Conservation (phyloP, 2,888 invertebrate species). For the Drosophila dives region DNA sequence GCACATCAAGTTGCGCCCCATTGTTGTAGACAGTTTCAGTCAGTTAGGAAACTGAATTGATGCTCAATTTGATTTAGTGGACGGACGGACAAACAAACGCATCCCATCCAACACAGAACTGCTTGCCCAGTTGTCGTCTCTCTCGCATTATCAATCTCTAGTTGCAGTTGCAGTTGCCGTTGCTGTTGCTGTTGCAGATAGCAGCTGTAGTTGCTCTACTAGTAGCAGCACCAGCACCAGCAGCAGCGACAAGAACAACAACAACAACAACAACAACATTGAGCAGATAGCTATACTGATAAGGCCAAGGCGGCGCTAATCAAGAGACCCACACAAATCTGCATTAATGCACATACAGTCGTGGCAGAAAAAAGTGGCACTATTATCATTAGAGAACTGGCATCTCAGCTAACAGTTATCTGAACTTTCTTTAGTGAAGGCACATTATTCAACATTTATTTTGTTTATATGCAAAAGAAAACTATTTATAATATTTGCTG, state of each 20-base stretch:
- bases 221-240: not conserved
- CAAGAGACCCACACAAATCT: conserved; percentile 19
- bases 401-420: not conserved
- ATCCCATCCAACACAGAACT: conserved; percentile 1
- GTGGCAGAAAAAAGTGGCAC: not conserved
- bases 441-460: not conserved
- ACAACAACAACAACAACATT: conserved; percentile 1
- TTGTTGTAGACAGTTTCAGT: conserved; percentile 30
- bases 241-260: not conserved
- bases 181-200: conserved; percentile 6
- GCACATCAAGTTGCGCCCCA: conserved; percentile 30
- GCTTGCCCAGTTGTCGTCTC: conserved; percentile 5
- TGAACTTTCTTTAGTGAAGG: not conserved
- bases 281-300: conserved; percentile 20
- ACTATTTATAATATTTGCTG: not conserved
- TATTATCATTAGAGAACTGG: not conserved
- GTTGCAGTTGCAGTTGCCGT: conserved; percentile 15
- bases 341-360: conserved; percentile 8
- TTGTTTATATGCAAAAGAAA: not conserved
- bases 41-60: conserved; percentile 44
- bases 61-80: conserved; percentile 37
- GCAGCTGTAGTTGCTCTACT: conserved; percentile 6
- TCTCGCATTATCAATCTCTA: conserved; percentile 37
- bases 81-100: not conserved
- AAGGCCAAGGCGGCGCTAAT: conserved; percentile 32